Evolutionary conservation across 2,113 vertebrate genomes (phyloP).

Genomic region (Spea multiplicata): DNA sequence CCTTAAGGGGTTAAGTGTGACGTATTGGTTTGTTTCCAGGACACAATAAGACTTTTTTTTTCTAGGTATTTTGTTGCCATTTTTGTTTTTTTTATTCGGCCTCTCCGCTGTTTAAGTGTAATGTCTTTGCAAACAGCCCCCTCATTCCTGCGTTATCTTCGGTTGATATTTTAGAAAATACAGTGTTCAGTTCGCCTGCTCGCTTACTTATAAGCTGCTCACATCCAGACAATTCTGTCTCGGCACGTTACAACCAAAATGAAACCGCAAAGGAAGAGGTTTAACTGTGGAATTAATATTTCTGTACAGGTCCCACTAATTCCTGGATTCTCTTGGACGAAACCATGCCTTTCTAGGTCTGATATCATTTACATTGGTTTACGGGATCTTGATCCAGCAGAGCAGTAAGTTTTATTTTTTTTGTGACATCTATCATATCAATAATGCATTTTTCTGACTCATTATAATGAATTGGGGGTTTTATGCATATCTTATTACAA

Average conservation of each 20-base stretch:
- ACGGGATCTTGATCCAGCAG: constrained; percentile 89
- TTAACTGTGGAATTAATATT: background rate
- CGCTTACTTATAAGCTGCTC: background rate
- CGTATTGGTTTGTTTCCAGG: background rate
- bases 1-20: no score
- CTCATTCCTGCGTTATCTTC: background rate
- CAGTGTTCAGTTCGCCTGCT: background rate
- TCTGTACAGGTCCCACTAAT: constrained; percentile 77
- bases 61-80: background rate
- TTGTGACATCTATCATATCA: no score
- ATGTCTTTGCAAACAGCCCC: background rate
- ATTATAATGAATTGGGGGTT: no score
- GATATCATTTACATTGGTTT: constrained; percentile 93
- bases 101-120: no score
- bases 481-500: no score
- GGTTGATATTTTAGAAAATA: background rate
- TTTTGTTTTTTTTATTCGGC: background rate
- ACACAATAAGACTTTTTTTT: constrained; percentile 21
- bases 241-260: background rate
- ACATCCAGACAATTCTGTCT: background rate
- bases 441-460: no score
- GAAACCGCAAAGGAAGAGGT: no score
- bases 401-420: constrained; percentile 75
- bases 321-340: constrained; percentile 92
- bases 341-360: constrained; percentile 81